phyloP scores from a whole-genome alignment of 2,797 vertebrate genomes.

The Thunnus albacares region DNA sequence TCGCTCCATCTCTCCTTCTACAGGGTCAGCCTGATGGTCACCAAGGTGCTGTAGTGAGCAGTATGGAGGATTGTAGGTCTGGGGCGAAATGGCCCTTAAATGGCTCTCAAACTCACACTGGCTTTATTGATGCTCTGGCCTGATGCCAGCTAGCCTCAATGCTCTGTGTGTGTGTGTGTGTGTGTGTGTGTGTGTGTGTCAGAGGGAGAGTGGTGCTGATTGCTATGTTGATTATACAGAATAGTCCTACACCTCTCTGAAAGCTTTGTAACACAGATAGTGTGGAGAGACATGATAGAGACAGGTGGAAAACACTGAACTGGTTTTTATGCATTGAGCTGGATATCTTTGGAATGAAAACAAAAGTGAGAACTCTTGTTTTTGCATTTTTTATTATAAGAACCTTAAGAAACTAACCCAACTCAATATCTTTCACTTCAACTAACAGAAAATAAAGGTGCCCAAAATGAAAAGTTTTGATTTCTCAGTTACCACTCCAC shows the following conservation, averaged over 20 bases:
- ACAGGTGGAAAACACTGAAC: conserved; percentile 39
- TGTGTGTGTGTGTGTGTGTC: conserved; percentile 48
- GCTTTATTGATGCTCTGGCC: conserved; percentile 88
- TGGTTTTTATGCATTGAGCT: neutral
- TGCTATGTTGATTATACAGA: conserved; percentile 79
- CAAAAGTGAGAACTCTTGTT: neutral
- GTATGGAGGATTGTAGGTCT: conserved; percentile 82
- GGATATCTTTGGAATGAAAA: neutral
- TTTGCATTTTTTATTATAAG: neutral
- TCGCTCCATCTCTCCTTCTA: conserved; percentile 37
- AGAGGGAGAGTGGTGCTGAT: conserved; percentile 63
- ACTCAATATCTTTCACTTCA: neutral
- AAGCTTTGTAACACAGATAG: conserved; percentile 64
- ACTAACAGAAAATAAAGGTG: neutral
- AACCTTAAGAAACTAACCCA: neutral
- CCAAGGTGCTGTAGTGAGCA: conserved; percentile 74
- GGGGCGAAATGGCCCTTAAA: conserved; percentile 85
- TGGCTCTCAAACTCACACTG: conserved; percentile 86
- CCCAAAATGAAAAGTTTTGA: neutral
- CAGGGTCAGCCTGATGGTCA: conserved; percentile 73
- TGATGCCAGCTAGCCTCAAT: conserved; percentile 75
- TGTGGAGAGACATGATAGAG: conserved; percentile 54
- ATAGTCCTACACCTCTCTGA: conserved; percentile 63
- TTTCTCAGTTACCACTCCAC: neutral
- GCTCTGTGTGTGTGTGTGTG: conserved; percentile 33